A percentile compares a stretch with the other conserved stretches of the same genome.
Evolutionary conservation across 37 sponge, comb jelly and placozoan species (phyloP).

Genomic region (Dysidea cf. avara): DNA sequence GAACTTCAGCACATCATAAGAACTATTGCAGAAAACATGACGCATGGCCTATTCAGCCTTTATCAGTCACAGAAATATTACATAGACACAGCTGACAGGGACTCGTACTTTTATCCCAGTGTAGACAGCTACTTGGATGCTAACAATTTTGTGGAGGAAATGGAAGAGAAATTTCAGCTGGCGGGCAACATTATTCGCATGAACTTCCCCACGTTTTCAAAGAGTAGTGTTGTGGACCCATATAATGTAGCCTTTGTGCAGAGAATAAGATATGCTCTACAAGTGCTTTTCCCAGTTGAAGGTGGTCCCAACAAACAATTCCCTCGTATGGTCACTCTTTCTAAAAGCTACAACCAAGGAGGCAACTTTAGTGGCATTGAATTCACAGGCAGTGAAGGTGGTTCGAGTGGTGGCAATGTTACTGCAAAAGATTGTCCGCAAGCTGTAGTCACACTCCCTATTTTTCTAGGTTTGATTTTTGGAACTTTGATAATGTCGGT

Average conservation of each 20-base stretch:
- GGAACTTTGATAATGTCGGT: slow-evolving; percentile 24
- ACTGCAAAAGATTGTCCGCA: too few relatives aligned
- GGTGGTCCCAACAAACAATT: slow-evolving; percentile 50
- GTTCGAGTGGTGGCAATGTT: too few relatives aligned
- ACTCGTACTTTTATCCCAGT: slow-evolving; percentile 30
- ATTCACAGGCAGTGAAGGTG: too few relatives aligned
- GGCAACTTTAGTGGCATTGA: too few relatives aligned
- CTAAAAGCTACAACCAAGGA: too few relatives aligned
- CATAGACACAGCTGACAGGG: slow-evolving; percentile 57
- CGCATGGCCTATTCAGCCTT: background rate
- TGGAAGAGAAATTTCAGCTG: slow-evolving; percentile 31
- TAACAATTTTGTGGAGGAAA: slow-evolving; percentile 17
- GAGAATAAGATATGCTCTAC: slow-evolving; percentile 37
- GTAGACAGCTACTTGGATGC: slow-evolving; percentile 22
- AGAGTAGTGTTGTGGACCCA: background rate
- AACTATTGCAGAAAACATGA: background rate
- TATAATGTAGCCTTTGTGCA: background rate
- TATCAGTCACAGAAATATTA: slow-evolving; percentile 64
- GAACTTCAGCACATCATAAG: background rate
- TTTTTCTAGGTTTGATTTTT: background rate
- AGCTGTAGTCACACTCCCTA: background rate
- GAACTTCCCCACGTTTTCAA: slow-evolving; percentile 32
- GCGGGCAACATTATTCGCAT: slow-evolving; percentile 22
- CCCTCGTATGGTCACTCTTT: background rate
- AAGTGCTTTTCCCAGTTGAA: slow-evolving; percentile 34